These are phyloP conservation scores for Timema podura DNA, from an alignment of 2,888 invertebrate genomes.

Conservation along the genomic window DNA sequence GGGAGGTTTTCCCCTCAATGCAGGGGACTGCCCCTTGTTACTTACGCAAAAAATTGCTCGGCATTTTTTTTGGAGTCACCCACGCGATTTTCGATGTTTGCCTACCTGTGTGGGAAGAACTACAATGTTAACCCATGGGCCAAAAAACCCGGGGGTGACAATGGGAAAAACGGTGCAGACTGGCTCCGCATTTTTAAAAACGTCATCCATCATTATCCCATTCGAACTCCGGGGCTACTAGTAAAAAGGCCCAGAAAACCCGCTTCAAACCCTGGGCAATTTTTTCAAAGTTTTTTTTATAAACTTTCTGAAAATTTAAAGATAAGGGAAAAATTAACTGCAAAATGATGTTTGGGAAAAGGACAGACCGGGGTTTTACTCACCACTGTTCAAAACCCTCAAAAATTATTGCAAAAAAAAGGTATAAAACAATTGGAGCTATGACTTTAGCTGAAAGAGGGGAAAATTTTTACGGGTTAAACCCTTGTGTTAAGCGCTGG, in stretches of 20 bases:
- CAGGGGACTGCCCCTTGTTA: background rate
- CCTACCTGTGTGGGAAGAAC: constrained; percentile 4
- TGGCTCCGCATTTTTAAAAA: constrained; percentile 5
- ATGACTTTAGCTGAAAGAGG: constrained; percentile 9
- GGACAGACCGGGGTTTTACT: background rate
- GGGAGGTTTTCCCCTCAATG: background rate
- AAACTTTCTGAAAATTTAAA: constrained; percentile 1
- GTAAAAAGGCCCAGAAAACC: background rate
- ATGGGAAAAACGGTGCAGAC: background rate
- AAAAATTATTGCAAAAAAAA: background rate
- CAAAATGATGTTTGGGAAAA: constrained; percentile 3
- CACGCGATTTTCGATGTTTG: constrained; percentile 2
- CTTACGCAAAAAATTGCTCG: background rate
- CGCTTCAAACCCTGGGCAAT: background rate
- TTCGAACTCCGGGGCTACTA: background rate
- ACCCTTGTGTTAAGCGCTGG: background rate
- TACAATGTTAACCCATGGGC: background rate
- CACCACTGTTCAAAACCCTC: constrained; percentile 7
- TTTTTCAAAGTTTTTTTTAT: background rate
- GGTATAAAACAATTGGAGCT: background rate
- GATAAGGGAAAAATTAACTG: background rate
- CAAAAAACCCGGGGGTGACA: background rate
- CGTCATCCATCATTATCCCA: background rate
- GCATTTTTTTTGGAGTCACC: background rate
- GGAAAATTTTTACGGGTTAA: background rate